These are phyloP conservation scores for Mesopsocus fuscifrons DNA, from an alignment of 2,888 invertebrate species.

Conservation along the genomic window DNA sequence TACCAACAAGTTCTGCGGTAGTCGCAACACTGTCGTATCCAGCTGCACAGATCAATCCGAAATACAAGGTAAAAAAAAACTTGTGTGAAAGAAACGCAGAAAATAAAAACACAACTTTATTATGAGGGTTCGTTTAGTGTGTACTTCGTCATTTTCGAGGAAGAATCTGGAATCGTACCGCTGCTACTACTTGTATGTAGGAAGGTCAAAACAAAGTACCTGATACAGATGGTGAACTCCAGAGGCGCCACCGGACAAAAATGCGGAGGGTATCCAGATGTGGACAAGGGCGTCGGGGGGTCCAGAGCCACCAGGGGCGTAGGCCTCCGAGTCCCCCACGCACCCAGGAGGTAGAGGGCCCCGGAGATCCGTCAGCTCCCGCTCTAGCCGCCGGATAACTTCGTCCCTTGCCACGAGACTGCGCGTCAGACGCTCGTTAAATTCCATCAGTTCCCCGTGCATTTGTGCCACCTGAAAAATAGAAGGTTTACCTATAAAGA, in stretches of 20 bases:
- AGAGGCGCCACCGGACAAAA: conserved; percentile 49
- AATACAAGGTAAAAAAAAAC: too few species aligned
- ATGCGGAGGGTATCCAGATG: conserved; percentile 75
- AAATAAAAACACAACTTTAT: not conserved
- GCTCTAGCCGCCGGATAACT: conserved; percentile 35
- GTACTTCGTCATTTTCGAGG: too few species aligned
- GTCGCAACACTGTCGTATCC: not conserved
- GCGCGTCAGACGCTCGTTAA: conserved; percentile 63
- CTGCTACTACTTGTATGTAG: conserved; percentile 25
- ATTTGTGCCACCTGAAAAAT: conserved; percentile 63
- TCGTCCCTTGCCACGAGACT: conserved; percentile 43
- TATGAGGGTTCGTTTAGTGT: not conserved
- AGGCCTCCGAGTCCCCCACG: conserved; percentile 24
- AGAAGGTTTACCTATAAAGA: too few species aligned
- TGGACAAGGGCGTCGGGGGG: conserved; percentile 38
- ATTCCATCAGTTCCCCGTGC: conserved; percentile 87
- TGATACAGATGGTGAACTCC: conserved; percentile 80
- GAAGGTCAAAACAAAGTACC: too few species aligned
- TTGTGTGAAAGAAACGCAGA: too few species aligned
- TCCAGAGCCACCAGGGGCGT: too few species aligned
- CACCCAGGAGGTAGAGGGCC: conserved; percentile 37
- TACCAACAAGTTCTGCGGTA: not conserved
- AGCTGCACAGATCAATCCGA: too few species aligned
- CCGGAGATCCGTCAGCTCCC: conserved; percentile 42
- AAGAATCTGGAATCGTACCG: too few species aligned